Percentiles rank a stretch among this genome's conserved stretches.
These are phyloP conservation scores for Chloropsis hardwickii DNA, from an alignment of 2,113 vertebrate species.

Conservation along the genomic window DNA sequence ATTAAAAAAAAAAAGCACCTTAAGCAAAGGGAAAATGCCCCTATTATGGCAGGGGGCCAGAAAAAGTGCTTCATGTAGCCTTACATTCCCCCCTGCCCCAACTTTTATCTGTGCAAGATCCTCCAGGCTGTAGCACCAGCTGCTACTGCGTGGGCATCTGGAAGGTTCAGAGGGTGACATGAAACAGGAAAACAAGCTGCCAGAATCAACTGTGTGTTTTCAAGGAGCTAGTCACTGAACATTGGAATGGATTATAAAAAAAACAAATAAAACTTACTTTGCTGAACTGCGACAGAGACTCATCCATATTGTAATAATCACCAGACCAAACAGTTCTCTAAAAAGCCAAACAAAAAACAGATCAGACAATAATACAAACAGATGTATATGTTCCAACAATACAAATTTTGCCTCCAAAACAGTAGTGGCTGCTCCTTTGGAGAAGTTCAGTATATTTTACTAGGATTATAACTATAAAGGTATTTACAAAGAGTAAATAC, in stretches of 20 bases:
- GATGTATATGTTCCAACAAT: background rate
- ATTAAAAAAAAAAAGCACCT: background rate
- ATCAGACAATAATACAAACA: background rate
- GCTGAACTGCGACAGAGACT: conserved; percentile 83
- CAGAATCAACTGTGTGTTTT: background rate
- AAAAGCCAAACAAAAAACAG: background rate
- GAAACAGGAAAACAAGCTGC: background rate
- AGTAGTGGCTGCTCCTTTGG: background rate
- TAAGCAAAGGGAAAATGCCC: background rate
- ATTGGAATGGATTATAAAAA: background rate
- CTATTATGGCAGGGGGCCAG: background rate
- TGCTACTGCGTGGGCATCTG: background rate
- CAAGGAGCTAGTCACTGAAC: background rate
- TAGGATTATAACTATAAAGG: background rate
- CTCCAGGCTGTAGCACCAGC: background rate
- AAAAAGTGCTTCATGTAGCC: background rate
- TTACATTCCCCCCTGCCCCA: background rate
- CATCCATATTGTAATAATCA: conserved; percentile 85
- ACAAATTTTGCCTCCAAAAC: background rate
- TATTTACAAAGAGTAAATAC: background rate
- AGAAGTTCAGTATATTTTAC: background rate
- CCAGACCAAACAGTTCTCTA: conserved; percentile 87
- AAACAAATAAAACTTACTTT: conserved; percentile 75
- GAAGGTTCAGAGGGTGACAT: background rate
- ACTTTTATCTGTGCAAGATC: background rate